Conservation (phyloP, 37 sponge, comb jelly and placozoan species). For the Oopsacas minuta region DNA sequence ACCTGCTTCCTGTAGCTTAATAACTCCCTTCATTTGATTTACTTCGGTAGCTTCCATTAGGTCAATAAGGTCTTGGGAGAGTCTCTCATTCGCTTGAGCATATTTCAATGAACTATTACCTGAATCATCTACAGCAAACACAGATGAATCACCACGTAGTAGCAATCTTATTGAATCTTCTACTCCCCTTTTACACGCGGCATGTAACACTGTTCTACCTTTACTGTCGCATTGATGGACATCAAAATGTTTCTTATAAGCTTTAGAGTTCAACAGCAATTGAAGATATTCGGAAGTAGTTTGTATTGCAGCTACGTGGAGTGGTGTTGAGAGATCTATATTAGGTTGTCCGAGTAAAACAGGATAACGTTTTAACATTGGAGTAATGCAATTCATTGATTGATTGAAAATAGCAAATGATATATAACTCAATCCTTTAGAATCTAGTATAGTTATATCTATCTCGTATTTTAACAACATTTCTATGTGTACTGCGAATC, state of each 20-base stretch:
- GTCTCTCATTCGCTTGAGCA: neutral
- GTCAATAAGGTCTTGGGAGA: neutral
- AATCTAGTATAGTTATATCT: neutral
- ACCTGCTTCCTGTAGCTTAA: neutral
- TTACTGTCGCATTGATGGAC: neutral
- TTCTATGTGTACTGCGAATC: neutral
- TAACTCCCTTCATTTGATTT: neutral
- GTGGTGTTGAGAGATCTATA: neutral
- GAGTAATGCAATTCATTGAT: neutral
- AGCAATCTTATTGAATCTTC: neutral
- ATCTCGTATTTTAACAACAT: neutral
- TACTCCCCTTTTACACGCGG: neutral
- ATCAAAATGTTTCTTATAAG: constrained; percentile 2
- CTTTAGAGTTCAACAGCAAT: neutral
- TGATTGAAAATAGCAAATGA: neutral
- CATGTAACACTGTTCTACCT: neutral
- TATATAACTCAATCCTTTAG: neutral
- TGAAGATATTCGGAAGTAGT: neutral
- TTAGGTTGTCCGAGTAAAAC: neutral
- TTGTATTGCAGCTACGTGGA: neutral
- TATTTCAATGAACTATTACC: constrained; percentile 3
- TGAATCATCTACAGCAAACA: neutral
- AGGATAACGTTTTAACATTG: neutral
- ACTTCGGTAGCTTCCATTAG: neutral
- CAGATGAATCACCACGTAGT: neutral